A percentile compares a stretch with the other conserved stretches of the same genome.
phyloP scores from a whole-genome alignment of 2,797 vertebrate species.

The Tokudaia tokunoshimensis region DNA sequence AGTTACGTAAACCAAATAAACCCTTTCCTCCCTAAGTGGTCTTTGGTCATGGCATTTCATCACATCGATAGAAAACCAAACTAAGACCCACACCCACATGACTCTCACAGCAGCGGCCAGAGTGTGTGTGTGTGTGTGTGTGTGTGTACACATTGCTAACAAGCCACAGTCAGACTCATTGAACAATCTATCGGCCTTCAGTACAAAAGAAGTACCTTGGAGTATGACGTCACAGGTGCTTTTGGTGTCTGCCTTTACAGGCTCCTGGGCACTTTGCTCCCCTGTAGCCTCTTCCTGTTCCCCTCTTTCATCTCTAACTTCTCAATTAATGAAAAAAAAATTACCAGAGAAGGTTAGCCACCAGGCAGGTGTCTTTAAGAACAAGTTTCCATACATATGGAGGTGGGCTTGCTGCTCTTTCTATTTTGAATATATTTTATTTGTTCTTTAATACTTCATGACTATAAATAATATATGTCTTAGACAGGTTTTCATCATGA shows the following conservation, averaged over 20 bases:
- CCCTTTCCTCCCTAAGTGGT: background rate
- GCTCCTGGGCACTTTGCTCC: background rate
- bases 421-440: background rate
- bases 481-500: no score
- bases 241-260: background rate
- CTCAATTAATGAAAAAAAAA: conserved; percentile 13
- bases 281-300: background rate
- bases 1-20: background rate
- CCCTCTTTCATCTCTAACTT: background rate
- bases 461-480: background rate
- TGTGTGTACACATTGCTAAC: background rate
- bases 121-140: background rate
- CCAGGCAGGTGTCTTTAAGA: background rate
- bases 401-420: background rate
- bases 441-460: background rate
- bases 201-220: background rate
- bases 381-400: background rate
- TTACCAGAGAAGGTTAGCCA: background rate
- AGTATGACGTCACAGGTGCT: no score
- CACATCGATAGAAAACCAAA: background rate
- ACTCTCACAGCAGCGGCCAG: background rate
- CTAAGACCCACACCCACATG: background rate
- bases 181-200: background rate
- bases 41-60: no score
- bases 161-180: background rate